These are phyloP conservation scores for Gulo gulo DNA, from an alignment of 2,113 vertebrate species.

Conservation along the genomic window DNA sequence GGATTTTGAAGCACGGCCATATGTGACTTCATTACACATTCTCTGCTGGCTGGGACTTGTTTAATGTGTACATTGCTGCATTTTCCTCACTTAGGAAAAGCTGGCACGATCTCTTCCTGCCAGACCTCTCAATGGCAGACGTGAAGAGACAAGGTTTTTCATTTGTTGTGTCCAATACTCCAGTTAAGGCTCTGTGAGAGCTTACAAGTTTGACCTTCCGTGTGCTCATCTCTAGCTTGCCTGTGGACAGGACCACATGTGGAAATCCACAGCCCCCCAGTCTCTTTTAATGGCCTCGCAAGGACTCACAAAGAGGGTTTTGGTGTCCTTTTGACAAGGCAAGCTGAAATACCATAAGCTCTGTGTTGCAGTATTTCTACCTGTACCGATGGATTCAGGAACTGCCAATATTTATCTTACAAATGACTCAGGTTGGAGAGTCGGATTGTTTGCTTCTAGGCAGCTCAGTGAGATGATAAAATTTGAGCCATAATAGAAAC, in stretches of 20 bases:
- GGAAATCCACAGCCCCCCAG: not conserved
- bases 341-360: not conserved
- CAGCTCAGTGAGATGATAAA: slow-evolving; percentile 13
- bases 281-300: not conserved
- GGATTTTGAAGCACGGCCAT: slow-evolving; percentile 26
- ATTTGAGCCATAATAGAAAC: slow-evolving; percentile 39
- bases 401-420: slow-evolving; percentile 26
- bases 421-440: slow-evolving; percentile 24
- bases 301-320: not conserved
- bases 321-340: not conserved
- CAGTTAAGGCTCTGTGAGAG: not conserved
- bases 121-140: not conserved
- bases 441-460: slow-evolving; percentile 27
- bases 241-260: not conserved
- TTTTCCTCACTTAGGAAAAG: slow-evolving; percentile 14
- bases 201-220: not conserved
- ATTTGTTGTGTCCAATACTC: not conserved
- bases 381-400: not conserved
- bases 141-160: slow-evolving; percentile 23
- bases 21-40: slow-evolving; percentile 25
- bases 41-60: slow-evolving; percentile 23
- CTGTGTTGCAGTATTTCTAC: not conserved
- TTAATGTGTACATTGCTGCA: not conserved
- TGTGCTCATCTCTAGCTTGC: not conserved
- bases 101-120: not conserved